These are phyloP conservation scores for Drosophila sordidula DNA, from an alignment of 2,888 invertebrate genomes.

Conservation along the genomic window DNA sequence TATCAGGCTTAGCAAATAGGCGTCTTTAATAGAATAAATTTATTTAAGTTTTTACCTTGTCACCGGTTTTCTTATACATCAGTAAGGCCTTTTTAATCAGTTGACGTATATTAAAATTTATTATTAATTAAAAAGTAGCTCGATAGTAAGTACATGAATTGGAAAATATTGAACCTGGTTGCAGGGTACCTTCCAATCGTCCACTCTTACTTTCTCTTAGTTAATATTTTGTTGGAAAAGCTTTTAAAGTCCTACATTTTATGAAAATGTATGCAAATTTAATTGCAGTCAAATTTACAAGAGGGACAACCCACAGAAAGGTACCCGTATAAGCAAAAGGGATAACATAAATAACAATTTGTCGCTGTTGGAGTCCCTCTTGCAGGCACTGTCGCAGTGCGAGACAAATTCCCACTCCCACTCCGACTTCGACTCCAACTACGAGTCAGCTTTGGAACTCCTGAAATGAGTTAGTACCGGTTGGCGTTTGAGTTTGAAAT, in stretches of 20 bases:
- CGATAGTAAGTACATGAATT: too few relatives aligned
- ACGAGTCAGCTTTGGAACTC: slow-evolving; percentile 16
- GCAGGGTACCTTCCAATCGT: slow-evolving; percentile 3
- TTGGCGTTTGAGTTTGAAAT: slow-evolving; percentile 63
- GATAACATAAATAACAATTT: slow-evolving; percentile 76
- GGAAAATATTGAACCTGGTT: too few relatives aligned
- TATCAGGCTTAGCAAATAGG: too few relatives aligned
- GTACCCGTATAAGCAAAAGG: slow-evolving; percentile 44
- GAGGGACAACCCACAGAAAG: slow-evolving; percentile 43
- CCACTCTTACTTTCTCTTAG: not conserved
- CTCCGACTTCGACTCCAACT: slow-evolving; percentile 1
- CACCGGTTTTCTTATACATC: too few relatives aligned
- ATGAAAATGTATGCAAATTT: slow-evolving; percentile 80
- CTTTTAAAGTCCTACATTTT: slow-evolving; percentile 59
- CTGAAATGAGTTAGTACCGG: slow-evolving; percentile 72
- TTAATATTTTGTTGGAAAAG: slow-evolving; percentile 22
- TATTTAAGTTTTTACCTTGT: too few relatives aligned
- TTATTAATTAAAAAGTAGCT: too few relatives aligned
- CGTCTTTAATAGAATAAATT: too few relatives aligned
- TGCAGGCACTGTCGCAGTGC: slow-evolving; percentile 1
- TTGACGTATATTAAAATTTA: too few relatives aligned
- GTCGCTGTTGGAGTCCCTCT: slow-evolving; percentile 41
- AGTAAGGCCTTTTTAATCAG: too few relatives aligned
- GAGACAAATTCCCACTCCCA: not conserved
- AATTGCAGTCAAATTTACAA: slow-evolving; percentile 77